phyloP scores from a whole-genome alignment of 2,888 invertebrate genomes.

The Aricia artaxerxes region DNA sequence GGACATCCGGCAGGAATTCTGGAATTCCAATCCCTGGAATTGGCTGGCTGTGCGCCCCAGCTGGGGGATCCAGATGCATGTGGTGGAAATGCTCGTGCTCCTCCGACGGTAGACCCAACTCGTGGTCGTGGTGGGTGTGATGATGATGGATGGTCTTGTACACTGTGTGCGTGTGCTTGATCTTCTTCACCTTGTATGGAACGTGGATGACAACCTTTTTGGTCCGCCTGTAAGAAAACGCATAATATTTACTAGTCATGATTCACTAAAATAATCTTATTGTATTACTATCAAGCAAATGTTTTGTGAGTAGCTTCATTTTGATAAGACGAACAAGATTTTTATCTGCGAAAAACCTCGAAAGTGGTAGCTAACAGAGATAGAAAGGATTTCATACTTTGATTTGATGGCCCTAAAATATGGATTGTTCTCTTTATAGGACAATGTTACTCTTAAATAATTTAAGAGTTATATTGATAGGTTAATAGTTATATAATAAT shows the following conservation, averaged over 20 bases:
- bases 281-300: too few species aligned
- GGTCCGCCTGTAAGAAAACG: slow-evolving; percentile 64
- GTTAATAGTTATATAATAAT: too few species aligned
- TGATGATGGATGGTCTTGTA: slow-evolving; percentile 84
- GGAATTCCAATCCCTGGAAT: slow-evolving; percentile 65
- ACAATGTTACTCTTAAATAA: too few species aligned
- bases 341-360: too few species aligned
- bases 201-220: slow-evolving; percentile 85
- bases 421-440: too few species aligned
- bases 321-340: too few species aligned
- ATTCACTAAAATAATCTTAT: too few species aligned
- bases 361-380: too few species aligned
- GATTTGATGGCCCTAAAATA: too few species aligned
- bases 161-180: slow-evolving; percentile 86
- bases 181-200: slow-evolving; percentile 84
- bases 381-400: too few species aligned
- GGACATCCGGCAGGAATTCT: slow-evolving; percentile 68
- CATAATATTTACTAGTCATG: not conserved
- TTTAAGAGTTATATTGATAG: too few species aligned
- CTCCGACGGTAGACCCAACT: slow-evolving; percentile 57
- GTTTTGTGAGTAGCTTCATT: too few species aligned
- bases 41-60: slow-evolving; percentile 62
- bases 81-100: slow-evolving; percentile 77
- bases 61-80: slow-evolving; percentile 59
- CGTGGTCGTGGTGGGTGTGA: slow-evolving; percentile 63